A percentile compares a stretch with the other conserved stretches of the same genome.
Evolutionary conservation across 2,113 vertebrate genomes (phyloP).

Genomic region (Helogale parvula): DNA sequence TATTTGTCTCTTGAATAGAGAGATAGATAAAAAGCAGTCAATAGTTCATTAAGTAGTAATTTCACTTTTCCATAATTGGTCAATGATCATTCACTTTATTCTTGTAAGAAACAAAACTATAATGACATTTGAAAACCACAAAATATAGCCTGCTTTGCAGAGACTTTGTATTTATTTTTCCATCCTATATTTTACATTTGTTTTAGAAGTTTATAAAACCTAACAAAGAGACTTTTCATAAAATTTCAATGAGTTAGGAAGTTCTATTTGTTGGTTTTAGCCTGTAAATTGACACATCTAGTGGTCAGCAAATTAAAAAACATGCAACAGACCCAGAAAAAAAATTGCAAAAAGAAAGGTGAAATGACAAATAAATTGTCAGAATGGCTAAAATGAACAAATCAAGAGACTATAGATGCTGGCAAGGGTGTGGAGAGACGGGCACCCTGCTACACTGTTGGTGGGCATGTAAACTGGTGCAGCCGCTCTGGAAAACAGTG

Average conservation of each 20-base stretch:
- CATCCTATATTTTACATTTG: not conserved
- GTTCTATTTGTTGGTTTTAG: not conserved
- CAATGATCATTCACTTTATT: not conserved
- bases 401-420: too few species aligned
- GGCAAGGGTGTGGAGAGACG: too few species aligned
- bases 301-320: slow-evolving; percentile 25
- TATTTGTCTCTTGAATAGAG: not conserved
- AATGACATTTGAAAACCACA: not conserved
- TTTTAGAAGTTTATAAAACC: not conserved
- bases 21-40: not conserved
- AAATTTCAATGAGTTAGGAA: not conserved
- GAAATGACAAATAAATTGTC: slow-evolving; percentile 17
- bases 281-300: not conserved
- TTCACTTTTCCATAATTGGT: not conserved
- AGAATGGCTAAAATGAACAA: too few species aligned
- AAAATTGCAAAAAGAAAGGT: not conserved
- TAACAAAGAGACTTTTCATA: not conserved
- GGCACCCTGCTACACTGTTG: too few species aligned
- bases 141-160: slow-evolving; percentile 24
- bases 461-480: too few species aligned
- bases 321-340: not conserved
- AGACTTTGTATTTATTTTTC: not conserved
- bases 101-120: not conserved
- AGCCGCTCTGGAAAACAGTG: too few species aligned
- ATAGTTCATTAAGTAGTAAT: not conserved